Percentiles rank a stretch among this genome's conserved stretches.
phyloP scores from a whole-genome alignment of 1,140 invertebrate genomes.

The Drosophila triauraria region DNA sequence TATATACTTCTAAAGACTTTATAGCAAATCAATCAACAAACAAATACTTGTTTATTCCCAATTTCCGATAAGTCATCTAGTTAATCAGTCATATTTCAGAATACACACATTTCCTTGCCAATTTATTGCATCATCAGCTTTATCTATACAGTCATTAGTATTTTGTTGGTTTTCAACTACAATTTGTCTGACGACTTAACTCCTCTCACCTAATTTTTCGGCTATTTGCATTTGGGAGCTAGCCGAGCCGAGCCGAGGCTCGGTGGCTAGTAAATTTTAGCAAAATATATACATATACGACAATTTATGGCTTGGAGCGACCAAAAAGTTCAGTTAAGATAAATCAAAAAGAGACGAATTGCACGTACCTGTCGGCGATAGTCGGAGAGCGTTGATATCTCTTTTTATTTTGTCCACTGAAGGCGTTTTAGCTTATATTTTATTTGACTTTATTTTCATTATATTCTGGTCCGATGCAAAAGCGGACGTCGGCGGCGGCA shows the following conservation, averaged over 20 bases:
- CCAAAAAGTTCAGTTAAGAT: slow-evolving; percentile 43
- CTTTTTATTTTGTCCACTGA: slow-evolving; percentile 67
- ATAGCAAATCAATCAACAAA: not conserved
- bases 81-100: slow-evolving; percentile 15
- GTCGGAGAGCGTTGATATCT: slow-evolving; percentile 64
- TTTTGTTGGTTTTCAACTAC: slow-evolving; percentile 14
- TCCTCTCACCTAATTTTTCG: slow-evolving; percentile 18
- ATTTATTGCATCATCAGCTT: slow-evolving; percentile 15
- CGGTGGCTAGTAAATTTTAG: slow-evolving; percentile 6
- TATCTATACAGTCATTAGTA: slow-evolving; percentile 18
- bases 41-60: not conserved
- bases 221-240: slow-evolving; percentile 8
- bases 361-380: slow-evolving; percentile 67
- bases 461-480: slow-evolving; percentile 61
- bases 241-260: not conserved
- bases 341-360: slow-evolving; percentile 72
- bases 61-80: slow-evolving; percentile 14
- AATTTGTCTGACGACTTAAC: slow-evolving; percentile 17
- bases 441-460: slow-evolving; percentile 53
- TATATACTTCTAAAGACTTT: not conserved
- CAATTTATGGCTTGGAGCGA: slow-evolving; percentile 48
- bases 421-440: slow-evolving; percentile 71
- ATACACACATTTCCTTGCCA: slow-evolving; percentile 3
- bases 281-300: slow-evolving; percentile 20
- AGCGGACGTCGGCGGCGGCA: slow-evolving; percentile 37